Evolutionary conservation across 2,797 vertebrate species (phyloP).

Genomic region (Gorsachius magnificus): DNA sequence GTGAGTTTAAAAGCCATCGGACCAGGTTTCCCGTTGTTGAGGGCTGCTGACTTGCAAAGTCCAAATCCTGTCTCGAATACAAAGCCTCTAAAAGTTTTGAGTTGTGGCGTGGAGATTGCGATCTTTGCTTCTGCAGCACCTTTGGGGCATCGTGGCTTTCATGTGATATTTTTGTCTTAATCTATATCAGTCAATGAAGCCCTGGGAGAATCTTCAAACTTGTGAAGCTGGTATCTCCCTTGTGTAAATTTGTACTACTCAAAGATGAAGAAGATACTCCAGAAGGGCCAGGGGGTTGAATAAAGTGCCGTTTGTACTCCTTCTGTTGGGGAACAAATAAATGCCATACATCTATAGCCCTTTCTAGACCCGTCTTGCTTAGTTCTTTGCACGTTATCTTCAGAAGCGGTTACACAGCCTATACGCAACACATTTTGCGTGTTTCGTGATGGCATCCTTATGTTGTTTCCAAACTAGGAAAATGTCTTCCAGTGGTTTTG

Average conservation of each 20-base stretch:
- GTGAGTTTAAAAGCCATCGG: conserved; percentile 64
- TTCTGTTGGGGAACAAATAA: background rate
- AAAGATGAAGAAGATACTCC: background rate
- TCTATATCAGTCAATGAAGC: background rate
- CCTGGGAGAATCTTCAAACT: background rate
- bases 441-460: background rate
- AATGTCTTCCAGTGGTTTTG: background rate
- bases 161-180: conserved; percentile 20
- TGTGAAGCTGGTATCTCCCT: background rate
- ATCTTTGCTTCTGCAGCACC: background rate
- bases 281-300: background rate
- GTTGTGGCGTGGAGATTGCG: fast-evolving
- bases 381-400: background rate
- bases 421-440: background rate
- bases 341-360: background rate
- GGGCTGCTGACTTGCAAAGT: background rate
- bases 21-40: fast-evolving
- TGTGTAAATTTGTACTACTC: background rate
- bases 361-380: background rate
- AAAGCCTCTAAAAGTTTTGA: background rate
- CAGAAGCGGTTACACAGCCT: background rate
- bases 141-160: background rate
- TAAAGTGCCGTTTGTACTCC: background rate
- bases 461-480: background rate
- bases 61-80: background rate